Percentiles rank a stretch among this genome's conserved stretches.
Conservation (phyloP, 2,113 vertebrate genomes). For the Anguilla rostrata region DNA sequence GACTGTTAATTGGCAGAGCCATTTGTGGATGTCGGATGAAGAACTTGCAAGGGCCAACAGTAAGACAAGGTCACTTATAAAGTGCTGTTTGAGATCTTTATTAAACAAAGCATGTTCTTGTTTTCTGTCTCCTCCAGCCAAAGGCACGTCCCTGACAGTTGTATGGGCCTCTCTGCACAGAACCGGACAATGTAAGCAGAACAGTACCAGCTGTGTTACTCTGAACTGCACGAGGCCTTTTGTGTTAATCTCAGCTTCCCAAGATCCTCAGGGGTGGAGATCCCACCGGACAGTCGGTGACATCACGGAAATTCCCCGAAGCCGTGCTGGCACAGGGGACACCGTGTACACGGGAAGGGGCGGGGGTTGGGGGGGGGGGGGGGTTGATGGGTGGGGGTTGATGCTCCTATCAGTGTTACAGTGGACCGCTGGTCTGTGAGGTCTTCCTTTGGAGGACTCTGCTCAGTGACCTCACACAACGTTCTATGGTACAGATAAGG, state of each 20-base stretch:
- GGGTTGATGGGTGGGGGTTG: constrained; percentile 36
- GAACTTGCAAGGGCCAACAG: background rate
- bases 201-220: constrained; percentile 76
- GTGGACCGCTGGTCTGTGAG: constrained; percentile 73
- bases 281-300: constrained; percentile 78
- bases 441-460: constrained; percentile 54
- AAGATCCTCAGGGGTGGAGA: constrained; percentile 93
- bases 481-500: constrained; percentile 34
- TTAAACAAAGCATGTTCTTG: background rate
- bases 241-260: constrained; percentile 87
- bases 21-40: background rate
- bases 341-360: constrained; percentile 56
- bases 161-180: constrained; percentile 64
- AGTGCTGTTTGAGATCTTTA: background rate
- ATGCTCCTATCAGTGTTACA: constrained; percentile 74
- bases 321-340: constrained; percentile 74
- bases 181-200: constrained; percentile 75
- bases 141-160: constrained; percentile 94
- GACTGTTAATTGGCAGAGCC: background rate
- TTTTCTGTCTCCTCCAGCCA: constrained; percentile 72
- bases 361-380: constrained; percentile 48
- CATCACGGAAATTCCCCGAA: constrained; percentile 79
- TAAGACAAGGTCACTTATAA: background rate
- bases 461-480: constrained; percentile 17
- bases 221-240: constrained; percentile 90